Evolutionary conservation across 1,140 invertebrate species (phyloP).

Genomic region (Drosophila hydei): DNA sequence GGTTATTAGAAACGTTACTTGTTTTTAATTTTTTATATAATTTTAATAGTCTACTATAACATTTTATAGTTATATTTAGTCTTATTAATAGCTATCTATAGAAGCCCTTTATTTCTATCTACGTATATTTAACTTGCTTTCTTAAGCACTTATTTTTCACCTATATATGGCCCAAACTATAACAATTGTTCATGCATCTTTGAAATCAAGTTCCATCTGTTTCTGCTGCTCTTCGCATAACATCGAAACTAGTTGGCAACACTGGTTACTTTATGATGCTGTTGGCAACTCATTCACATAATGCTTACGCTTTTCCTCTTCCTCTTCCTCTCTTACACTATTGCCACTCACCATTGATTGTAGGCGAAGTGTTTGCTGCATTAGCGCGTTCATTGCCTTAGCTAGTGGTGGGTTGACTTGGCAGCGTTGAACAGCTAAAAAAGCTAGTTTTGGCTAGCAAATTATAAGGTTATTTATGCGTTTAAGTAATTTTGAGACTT

Average conservation of each 20-base stretch:
- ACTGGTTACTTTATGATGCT: neutral
- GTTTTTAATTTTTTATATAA: too few relatives aligned
- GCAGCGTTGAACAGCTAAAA: neutral
- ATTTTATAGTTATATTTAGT: too few relatives aligned
- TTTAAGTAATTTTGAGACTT: too few relatives aligned
- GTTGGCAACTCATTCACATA: constrained; percentile 1
- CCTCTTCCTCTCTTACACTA: neutral
- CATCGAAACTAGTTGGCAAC: constrained; percentile 34
- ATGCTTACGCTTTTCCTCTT: neutral
- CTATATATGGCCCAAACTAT: neutral
- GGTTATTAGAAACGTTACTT: too few relatives aligned
- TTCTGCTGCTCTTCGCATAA: neutral
- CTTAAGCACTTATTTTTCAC: neutral
- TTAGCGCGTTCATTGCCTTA: constrained; percentile 4
- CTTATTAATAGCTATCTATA: too few relatives aligned
- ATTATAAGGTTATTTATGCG: neutral
- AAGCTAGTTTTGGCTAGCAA: neutral
- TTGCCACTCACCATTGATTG: neutral
- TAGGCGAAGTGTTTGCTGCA: constrained; percentile 12
- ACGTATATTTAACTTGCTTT: too few relatives aligned
- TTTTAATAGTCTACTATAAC: too few relatives aligned
- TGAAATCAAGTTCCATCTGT: neutral
- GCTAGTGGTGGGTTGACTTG: neutral
- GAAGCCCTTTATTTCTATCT: too few relatives aligned
- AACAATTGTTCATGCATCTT: neutral